Evolutionary conservation across 2,113 vertebrate genomes (phyloP), one percentile per base, ranked within the genome.

Genomic region (Camelus bactrianus): DNA sequence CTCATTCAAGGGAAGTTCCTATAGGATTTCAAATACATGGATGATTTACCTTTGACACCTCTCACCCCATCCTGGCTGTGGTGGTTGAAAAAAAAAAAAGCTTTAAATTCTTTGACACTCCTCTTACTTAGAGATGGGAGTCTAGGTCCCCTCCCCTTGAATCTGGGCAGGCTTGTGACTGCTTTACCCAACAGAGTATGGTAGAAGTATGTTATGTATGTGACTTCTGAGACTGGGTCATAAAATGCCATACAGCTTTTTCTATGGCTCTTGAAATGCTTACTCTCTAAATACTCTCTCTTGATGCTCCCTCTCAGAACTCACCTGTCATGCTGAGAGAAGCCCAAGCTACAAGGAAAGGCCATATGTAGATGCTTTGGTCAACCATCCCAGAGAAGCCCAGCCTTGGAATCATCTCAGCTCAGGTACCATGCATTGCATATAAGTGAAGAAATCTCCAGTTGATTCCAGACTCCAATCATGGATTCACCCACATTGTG

Each of bases 1-100:
- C 32, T 97, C 91, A 80, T 98, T 98, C 95, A 72, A 97, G 90
- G 62, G 50, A 92, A 96, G 95, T 96, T 97, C 98, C 95, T 97
- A 96, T 93, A 97, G 91, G 90, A 97, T 97, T 98, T 98, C 84
- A 93, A 95, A 97, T 96, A 94, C 90, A 69, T 69, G 60, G 87
- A 76, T 80, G 67, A 97, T 96, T 89, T 97, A 87, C 54, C 81
- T 97, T 93, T 86, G 70, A 97, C 84, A 94, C 54, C 75, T 94
- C 92, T 94, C 95, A 94, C 62, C 73, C 0, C 54, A 91, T 35
- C 72, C 86, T 96, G 64, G 84, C 90, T 75, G 19, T 92, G 50
- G 24, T 75, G 28, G 20, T 65, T 89, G 73, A 24, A 79, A 64
- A 46, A 73, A 22, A 81, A 60, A 80, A 62, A 81, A 60, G 1